A percentile compares a stretch with the other conserved stretches of the same genome.
phyloP scores from a whole-genome alignment of 53 echinoderm and acorn worm genomes.

The Echinometra lucunter region DNA sequence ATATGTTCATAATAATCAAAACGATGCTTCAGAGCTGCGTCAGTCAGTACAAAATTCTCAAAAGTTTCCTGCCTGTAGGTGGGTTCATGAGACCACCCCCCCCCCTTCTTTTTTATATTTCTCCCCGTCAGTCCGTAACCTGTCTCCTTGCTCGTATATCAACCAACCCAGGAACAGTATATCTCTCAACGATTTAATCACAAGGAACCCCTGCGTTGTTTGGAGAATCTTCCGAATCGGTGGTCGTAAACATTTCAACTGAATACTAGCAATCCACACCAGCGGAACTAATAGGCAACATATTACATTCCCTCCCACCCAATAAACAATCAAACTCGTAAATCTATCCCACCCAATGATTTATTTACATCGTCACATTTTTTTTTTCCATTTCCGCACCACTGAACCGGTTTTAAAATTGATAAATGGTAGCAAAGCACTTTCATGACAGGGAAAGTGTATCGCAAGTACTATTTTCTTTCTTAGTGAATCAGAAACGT shows the following conservation, averaged over 20 bases:
- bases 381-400: conserved; percentile 13
- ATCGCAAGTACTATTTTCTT: not conserved
- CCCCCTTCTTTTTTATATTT: not conserved
- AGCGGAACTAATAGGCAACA: conserved; percentile 53
- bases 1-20: too few species aligned
- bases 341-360: conserved; percentile 20
- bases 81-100: too few species aligned
- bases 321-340: conserved; percentile 39
- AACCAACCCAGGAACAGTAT: not conserved
- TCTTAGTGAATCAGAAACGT: too few species aligned
- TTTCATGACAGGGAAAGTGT: not conserved
- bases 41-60: too few species aligned
- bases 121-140: not conserved
- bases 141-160: not conserved
- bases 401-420: not conserved
- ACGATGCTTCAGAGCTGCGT: too few species aligned
- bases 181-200: conserved; percentile 14
- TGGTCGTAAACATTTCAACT: conserved; percentile 44
- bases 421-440: not conserved
- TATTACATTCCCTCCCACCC: conserved; percentile 22
- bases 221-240: not conserved
- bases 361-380: conserved; percentile 9
- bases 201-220: not conserved
- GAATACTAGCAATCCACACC: not conserved
- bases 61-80: too few species aligned